Evolutionary conservation across 2,888 invertebrate species (phyloP), one percentile per base, ranked within the genome.

Genomic region (Lottia gigantea): DNA sequence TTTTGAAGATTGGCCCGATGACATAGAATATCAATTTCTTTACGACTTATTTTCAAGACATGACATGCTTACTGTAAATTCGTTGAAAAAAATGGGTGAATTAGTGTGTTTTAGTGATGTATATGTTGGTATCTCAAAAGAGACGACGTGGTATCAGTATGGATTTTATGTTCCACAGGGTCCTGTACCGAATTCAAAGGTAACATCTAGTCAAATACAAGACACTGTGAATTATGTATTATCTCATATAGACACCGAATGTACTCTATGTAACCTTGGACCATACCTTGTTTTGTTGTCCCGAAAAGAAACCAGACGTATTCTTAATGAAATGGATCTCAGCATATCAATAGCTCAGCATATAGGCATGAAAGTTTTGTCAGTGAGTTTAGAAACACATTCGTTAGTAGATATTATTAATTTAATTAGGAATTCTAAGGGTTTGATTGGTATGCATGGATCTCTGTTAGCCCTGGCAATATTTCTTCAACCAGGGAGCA

Each of bases 131-230:
- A 71, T 90, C 14, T 80, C 83, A 15, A 84, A 83, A 72, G 73
- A 81, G 31, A 89, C 88, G 25, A 75, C 84, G 3, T 90, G 90
- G 90, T 91, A 90, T 80, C 89, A 91, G 65, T 91, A 90, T 85
- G 91, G 91, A 3, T 91, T 90, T 80, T 78, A 77, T 40, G 72
- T 78, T 66, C 89, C 88, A 1, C 90, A 90, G 77, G 88, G 89
- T 31, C 88, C 90, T 3, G 45, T 88, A 47, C 69, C 72, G 26
- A 78, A 78, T 55, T 31, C 55, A 11, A 45, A 75, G 71, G 76
- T 85, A 6, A 80, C 80, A 6, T 71, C 78, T 15, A 45, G 67
- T 16, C 76, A 84, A 26, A 68, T 84, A 25, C 73, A 71, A 1
- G 72, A 71, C 25, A 75, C 77, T 40, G 74, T 72, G 1, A 55